Percentiles rank a stretch among this genome's conserved stretches.
Evolutionary conservation across 1,140 invertebrate genomes (phyloP).

Genomic region (Euglossa dilemma): DNA sequence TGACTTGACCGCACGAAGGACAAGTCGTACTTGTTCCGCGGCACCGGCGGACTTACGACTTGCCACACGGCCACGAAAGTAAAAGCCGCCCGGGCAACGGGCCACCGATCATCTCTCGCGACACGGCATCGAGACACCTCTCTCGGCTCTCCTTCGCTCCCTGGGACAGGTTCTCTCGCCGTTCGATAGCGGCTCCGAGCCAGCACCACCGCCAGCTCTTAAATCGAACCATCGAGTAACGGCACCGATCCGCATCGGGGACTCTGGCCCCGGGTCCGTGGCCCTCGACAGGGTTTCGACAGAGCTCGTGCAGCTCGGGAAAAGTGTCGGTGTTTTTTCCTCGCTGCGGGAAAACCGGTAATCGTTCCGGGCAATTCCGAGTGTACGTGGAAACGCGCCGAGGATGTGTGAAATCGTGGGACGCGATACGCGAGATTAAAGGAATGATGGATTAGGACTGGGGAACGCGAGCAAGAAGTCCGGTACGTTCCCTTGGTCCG

Average conservation of each 20-base stretch:
- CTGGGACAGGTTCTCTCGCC: neutral
- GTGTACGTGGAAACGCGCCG: too few relatives aligned
- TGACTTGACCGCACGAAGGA: conserved; percentile 69
- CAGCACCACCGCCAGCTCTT: neutral
- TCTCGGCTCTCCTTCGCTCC: neutral
- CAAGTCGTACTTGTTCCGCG: conserved; percentile 64
- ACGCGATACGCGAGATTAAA: neutral
- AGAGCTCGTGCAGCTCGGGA: too few relatives aligned
- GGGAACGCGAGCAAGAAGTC: neutral
- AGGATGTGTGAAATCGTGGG: neutral
- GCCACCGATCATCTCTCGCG: conserved; percentile 43
- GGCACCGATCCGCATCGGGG: too few relatives aligned
- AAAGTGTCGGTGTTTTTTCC: too few relatives aligned
- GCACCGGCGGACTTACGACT: conserved; percentile 42
- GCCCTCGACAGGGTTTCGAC: too few relatives aligned
- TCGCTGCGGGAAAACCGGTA: too few relatives aligned
- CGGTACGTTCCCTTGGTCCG: neutral
- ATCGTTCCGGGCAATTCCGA: too few relatives aligned
- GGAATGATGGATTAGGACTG: neutral
- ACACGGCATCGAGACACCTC: neutral
- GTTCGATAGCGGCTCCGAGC: neutral
- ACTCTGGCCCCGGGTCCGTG: too few relatives aligned
- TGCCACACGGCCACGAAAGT: conserved; percentile 57
- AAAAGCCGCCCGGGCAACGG: conserved; percentile 40
- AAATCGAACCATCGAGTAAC: too few relatives aligned